Base-by-base conservation (phyloP, 2,888 invertebrate genomes). In the Malthinus seriepunctatus region DNA sequence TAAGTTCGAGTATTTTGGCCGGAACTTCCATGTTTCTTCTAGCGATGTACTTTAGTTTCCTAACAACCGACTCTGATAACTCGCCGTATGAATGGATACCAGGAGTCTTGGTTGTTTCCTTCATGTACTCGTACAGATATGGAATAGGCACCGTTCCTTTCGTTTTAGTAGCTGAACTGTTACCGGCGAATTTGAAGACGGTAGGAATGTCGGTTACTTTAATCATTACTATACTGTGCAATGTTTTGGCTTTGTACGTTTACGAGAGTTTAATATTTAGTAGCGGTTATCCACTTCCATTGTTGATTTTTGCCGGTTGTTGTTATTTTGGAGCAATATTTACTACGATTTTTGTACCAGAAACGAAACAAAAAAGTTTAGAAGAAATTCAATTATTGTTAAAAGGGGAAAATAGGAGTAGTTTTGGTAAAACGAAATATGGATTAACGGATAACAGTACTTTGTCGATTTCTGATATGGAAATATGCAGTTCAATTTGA, bases 351-450 rank as follows among this genome's bases (percentile, higher is more conserved):
- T 42, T n/a, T 9, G 23, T 42, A 8, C 39, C 39, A 42, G 39
- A 42, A 42, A 42, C 39, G 10, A 42, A 42, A 23, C 39, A n/a
- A 15, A 42, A 42, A 42, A 15, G 15, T 15, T 42, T 42, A 23
- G 39, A 42, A 42, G 39, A 42, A 42, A 42, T 42, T n/a, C 39
- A 42, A 42, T n/a, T 42, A 15, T 15, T 42, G 14, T 8, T 42
- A 15, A 42, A 42, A 8, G 39, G n/a, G 1, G 39, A 42, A 15
- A 23, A 23, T n/a, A n/a, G n/a, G 23, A 23, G 5, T 5, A 23
- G 2, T 23, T 23, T 5, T 5, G 23, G 23, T 23, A 23, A 23
- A 23, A 23, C 23, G 3, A 23, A 23, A 5, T 23, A 23, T 5
- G 23, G 23, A 23, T 23, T 23, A 5, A 23, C 5, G 2, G 23